These are phyloP conservation scores for Zoanthus solanderi DNA, from an alignment of 92 coral and sea anemone genomes.

Conservation along the genomic window DNA sequence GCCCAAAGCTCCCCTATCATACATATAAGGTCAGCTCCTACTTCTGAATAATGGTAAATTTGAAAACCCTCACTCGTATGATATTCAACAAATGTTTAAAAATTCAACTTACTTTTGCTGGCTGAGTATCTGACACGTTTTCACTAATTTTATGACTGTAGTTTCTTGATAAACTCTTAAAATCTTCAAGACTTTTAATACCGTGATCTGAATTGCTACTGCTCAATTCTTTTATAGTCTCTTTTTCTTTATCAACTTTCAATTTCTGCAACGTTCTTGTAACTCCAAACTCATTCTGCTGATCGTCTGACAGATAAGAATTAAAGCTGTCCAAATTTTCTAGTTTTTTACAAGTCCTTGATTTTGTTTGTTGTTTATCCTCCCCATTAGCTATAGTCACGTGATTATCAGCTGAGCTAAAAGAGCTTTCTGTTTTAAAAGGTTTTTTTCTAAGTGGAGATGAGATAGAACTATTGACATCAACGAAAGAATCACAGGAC, in stretches of 20 bases:
- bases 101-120: slow-evolving; percentile 7
- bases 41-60: too few relatives aligned
- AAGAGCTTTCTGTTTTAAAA: slow-evolving; percentile 16
- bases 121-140: neutral
- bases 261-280: neutral
- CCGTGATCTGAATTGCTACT: slow-evolving; percentile 16
- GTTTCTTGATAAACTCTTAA: slow-evolving; percentile 28
- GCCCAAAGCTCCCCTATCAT: too few relatives aligned
- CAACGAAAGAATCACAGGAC: neutral
- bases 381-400: neutral
- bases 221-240: neutral
- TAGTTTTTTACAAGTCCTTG: neutral
- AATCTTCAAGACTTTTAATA: slow-evolving; percentile 9
- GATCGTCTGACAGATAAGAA: neutral
- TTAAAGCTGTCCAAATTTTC: neutral
- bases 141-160: neutral
- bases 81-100: neutral
- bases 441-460: slow-evolving; percentile 43
- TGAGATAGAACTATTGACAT: neutral
- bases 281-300: neutral
- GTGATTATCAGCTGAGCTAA: slow-evolving; percentile 6
- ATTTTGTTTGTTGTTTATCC: neutral
- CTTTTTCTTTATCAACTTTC: neutral
- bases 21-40: too few relatives aligned
- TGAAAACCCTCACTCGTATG: too few relatives aligned